Conservation (phyloP, 2,113 vertebrate species). For the Telmatochromis bifrenatus region DNA sequence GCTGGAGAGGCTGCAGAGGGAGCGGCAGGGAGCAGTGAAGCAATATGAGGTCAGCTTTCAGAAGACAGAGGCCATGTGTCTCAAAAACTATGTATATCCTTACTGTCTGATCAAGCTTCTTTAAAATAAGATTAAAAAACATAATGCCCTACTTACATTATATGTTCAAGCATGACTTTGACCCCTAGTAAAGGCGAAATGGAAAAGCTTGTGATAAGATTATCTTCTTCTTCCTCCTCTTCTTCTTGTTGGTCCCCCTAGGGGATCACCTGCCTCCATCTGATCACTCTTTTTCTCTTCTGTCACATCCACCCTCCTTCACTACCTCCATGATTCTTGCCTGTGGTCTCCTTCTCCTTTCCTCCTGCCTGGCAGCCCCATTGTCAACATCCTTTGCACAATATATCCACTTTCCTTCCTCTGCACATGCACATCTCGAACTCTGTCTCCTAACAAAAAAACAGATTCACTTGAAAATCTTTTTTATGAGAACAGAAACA, state of each 20-base stretch:
- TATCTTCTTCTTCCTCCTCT: not conserved
- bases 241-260: not conserved
- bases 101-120: not conserved
- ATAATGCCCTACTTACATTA: not conserved
- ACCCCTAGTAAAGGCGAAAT: not conserved
- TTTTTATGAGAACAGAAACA: not conserved
- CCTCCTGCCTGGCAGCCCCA: not conserved
- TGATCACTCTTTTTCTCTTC: not conserved
- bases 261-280: not conserved
- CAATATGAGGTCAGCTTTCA: slow-evolving; percentile 80
- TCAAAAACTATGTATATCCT: not conserved
- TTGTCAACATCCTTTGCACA: not conserved
- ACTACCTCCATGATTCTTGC: not conserved
- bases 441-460: not conserved
- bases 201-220: not conserved
- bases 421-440: not conserved
- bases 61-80: not conserved
- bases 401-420: not conserved
- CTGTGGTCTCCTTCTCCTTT: not conserved
- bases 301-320: not conserved
- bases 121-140: not conserved
- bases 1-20: slow-evolving; percentile 81
- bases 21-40: slow-evolving; percentile 81
- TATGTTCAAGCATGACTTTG: not conserved
- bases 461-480: not conserved